Evolutionary conservation across 1,140 invertebrate species (phyloP), one percentile per base, ranked within the genome.

Genomic region (Dufourea novaeangliae): DNA sequence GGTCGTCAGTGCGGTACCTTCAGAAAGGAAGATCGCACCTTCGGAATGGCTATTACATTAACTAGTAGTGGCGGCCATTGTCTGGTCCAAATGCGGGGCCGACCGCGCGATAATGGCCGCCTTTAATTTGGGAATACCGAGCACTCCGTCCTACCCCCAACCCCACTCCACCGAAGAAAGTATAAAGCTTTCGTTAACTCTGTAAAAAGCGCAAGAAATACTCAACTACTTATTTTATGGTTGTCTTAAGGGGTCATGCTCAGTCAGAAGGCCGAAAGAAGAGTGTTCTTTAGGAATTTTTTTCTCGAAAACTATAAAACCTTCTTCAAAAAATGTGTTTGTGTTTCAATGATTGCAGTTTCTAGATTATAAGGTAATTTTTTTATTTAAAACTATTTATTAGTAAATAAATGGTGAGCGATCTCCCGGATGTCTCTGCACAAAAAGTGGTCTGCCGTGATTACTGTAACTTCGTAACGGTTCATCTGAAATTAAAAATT

Each of bases 41-140:
- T 88, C 90, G 71, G 79, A 83, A 89, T 87, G 90, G 84, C 88
- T 90, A 90, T 91, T 91, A 92, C 88, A 90, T 91, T 92, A 92
- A 92, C 90, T 87, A 91, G 90, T 88, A 79, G 79, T 82, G 81
- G 84, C 85, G 72, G 88, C 90, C 88, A 91, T 92, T 92, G 89
- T 90, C 88, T 88, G 88, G 83, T 70, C 86, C 80, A 88, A 90
- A 90, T 87, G 86, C 81, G 81, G 84, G 72, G 54, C 80, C 84
- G 86, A 86, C 80, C 78, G 82, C 80, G 61, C 81, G 79, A 88
- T 90, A 89, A 90, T 90, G 89, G 87, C 83, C 74, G 85, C 82
- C 85, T 80, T 84, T 92, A 90, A 91, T 91, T 92, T 91, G 79
- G 50, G 69, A 82, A 80, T 46, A 57, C 68, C 41, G 32, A 69